These are phyloP conservation scores for Phocides pigmalion DNA, from an alignment of 1,140 invertebrate genomes.

Conservation along the genomic window DNA sequence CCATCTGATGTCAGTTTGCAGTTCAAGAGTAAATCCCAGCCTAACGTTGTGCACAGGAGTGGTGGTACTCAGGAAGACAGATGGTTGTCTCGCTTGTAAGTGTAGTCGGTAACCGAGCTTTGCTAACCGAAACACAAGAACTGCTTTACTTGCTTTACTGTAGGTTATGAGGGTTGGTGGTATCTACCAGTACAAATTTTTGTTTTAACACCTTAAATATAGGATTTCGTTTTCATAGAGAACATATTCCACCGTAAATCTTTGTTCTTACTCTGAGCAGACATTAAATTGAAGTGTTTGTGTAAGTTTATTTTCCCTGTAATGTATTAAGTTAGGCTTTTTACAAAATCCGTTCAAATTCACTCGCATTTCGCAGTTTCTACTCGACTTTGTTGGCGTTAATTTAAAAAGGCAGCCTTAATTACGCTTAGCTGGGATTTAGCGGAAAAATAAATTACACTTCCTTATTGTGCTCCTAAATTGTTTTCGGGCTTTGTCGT, in stretches of 20 bases:
- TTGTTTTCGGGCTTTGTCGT: slow-evolving; percentile 10
- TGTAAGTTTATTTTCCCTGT: slow-evolving; percentile 13
- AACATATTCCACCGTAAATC: background rate
- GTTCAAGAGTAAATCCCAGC: no score
- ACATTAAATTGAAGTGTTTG: slow-evolving; percentile 19
- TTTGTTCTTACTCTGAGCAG: background rate
- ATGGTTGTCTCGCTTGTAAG: no score
- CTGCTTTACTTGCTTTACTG: no score
- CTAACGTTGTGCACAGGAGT: no score
- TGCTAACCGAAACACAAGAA: no score
- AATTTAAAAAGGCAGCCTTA: slow-evolving; percentile 54
- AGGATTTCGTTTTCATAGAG: background rate
- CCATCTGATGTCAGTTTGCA: no score
- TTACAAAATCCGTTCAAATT: slow-evolving; percentile 17
- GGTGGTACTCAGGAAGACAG: no score
- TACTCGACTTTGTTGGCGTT: slow-evolving; percentile 26
- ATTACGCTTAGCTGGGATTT: slow-evolving; percentile 56
- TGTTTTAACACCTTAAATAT: no score
- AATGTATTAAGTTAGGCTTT: slow-evolving; percentile 6
- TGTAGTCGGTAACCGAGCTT: no score
- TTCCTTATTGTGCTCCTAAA: slow-evolving; percentile 33
- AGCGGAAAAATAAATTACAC: slow-evolving; percentile 42
- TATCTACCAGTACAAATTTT: no score
- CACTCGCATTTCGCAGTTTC: slow-evolving; percentile 1
- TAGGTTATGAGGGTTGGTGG: no score